Base-by-base conservation (phyloP, 2,113 vertebrate species). In the Ictalurus furcatus region DNA sequence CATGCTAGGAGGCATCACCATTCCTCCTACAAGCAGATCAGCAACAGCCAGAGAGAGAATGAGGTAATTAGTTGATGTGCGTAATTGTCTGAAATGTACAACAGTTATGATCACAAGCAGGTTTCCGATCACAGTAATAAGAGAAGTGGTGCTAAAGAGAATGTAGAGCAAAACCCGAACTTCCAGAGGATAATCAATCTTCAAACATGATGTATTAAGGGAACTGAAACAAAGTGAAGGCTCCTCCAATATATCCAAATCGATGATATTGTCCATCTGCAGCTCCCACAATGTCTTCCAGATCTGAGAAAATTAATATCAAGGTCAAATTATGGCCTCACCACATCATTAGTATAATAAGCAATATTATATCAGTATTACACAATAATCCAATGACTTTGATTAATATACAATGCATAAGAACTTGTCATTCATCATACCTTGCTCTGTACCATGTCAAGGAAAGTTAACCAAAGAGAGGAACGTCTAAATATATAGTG, bases 1-100 rank as follows among this genome's bases (percentile, higher is more conserved):
- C 96, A 97, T 96, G 84, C 96, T 97, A 21, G 94, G 96, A 30
- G 97, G 96, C 96, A 97, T 97, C 86, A 97, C 89, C 19, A 96
- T 71, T 81, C 93, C 93, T 65, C 96, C 96, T 78, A 97, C 90
- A 13, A 97, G 93, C 74, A 97, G 95, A 91, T 97, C 96, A 44
- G 93, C 80, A 82, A 92, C 88, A 9, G 90, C 92, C 83, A 93
- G 90, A 54, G 92, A 93, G 3, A 93, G 94, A 0, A 97, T 93
- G 74, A 97, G 92, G 92, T 95, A 96, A 87, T 97, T 97, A 1
- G 96, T 96, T 23, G 96, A 95, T 0, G 86, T 92, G 85, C 92
- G 92, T 1, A 92, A 89, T 86, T 93, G 92, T 44, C 90, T 92
- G 44, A 93, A 92, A 90, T 93, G 91, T 69, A 88, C 48, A 21